Conservation (phyloP, 2,888 invertebrate species). For the Chalcis sispes region DNA sequence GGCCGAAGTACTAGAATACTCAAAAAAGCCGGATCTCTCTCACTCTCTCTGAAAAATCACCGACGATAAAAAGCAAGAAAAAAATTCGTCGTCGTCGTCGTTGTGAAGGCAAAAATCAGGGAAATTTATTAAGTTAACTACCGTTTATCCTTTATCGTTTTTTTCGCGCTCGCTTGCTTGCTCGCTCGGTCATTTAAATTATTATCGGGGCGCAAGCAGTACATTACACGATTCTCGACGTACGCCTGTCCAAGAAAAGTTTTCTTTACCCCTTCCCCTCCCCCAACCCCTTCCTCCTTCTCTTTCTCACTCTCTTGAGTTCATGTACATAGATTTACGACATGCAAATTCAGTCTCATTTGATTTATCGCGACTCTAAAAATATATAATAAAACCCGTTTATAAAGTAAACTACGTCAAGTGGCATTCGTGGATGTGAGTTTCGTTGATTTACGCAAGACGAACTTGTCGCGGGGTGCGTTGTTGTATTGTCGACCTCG, state of each 20-base stretch:
- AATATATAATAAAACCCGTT: conserved; percentile 62
- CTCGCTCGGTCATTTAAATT: conserved; percentile 49
- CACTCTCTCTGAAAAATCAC: conserved; percentile 45
- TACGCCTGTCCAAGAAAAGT: conserved; percentile 22
- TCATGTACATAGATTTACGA: conserved; percentile 50
- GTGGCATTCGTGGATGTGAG: conserved; percentile 53
- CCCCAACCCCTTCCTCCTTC: too few relatives aligned
- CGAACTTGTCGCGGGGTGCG: neutral
- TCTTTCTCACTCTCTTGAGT: too few relatives aligned
- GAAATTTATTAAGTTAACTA: conserved; percentile 54
- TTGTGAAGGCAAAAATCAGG: conserved; percentile 14
- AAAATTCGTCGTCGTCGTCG: neutral
- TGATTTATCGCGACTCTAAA: conserved; percentile 60
- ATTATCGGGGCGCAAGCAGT: conserved; percentile 49
- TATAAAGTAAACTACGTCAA: conserved; percentile 61
- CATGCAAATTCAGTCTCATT: conserved; percentile 44
- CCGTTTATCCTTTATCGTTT: conserved; percentile 53
- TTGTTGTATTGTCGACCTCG: conserved; percentile 25
- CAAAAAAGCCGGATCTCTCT: too few relatives aligned
- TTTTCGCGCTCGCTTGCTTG: neutral
- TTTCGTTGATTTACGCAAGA: conserved; percentile 59
- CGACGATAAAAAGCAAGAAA: neutral
- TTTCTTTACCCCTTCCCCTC: neutral
- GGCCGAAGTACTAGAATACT: too few relatives aligned
- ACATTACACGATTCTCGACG: conserved; percentile 51